Base-by-base conservation (phyloP, 2,888 invertebrate genomes). In the Ochropleura leucogaster region DNA sequence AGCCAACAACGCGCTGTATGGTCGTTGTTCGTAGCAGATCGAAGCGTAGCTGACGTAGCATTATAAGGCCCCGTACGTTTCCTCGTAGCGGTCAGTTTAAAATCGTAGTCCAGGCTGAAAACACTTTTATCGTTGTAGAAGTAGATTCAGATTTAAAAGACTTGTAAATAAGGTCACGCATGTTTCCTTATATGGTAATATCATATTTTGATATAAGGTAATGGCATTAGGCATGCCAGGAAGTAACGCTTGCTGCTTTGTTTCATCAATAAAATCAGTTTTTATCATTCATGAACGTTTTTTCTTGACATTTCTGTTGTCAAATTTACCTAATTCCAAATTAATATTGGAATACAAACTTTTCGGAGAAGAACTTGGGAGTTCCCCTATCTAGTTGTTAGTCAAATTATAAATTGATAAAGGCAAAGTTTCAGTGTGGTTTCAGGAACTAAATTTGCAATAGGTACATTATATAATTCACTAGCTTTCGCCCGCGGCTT, bases 371-470 rank as follows among this genome's bases (percentile, higher is more conserved):
- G 40, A 55, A 46, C 16, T 55, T 12, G 51, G 30, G 20, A 74
- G 46, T 49, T 64, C 30, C 18, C 18, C 18, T 30, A 30, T 30
- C 30, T 64, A 76, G 44, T 69, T 60, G 51, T 65, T 47, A 51
- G 60, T 57, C 42, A 66, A 82, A 77, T 71, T 80, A 57, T 68
- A 71, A 71, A 77, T 76, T 55, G 46, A 7, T 55, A 68, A 46
- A 57, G 46, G 60, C 44, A 60, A 68, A 71, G 67, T 77, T 80
- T n/a, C n/a, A n/a, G n/a, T n/a, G n/a, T n/a, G n/a, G n/a, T n/a
- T n/a, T 71, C 42, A 49, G 51, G 30, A 60, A 62, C 40, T 18
- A 66, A 77, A 67, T 70, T 76, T 70, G 63, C 53, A 70, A 68
- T 30, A 30, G 30, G 30, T 30, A 30, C 30, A 30, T 30, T 30